Percentiles rank a stretch among this genome's conserved stretches.
Conservation (phyloP, 2,113 vertebrate species). For the Edolisoma coerulescens region DNA sequence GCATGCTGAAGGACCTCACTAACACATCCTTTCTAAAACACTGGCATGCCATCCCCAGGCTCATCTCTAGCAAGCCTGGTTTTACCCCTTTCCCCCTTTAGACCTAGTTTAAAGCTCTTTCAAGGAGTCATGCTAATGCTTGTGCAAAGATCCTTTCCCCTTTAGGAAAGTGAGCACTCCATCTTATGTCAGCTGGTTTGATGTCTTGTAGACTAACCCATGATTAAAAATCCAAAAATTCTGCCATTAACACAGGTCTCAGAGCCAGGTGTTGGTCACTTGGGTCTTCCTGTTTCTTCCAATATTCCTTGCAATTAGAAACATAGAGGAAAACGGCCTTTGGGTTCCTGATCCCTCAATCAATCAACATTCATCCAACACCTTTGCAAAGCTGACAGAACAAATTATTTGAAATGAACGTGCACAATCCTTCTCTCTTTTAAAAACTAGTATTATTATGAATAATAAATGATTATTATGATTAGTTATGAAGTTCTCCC, state of each 20-base stretch:
- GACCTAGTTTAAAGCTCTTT: background rate
- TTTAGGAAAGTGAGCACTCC: background rate
- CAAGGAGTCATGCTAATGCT: background rate
- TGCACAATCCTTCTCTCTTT: background rate
- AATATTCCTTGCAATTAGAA: background rate
- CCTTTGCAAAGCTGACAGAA: background rate
- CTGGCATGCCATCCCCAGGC: too few species aligned
- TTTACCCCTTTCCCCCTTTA: background rate
- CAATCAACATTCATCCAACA: background rate
- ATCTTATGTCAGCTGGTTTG: rapidly evolving
- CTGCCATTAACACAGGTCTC: background rate
- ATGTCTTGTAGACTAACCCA: background rate
- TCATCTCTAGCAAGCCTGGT: background rate
- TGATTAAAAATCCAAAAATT: background rate
- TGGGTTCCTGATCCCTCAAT: background rate
- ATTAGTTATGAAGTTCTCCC: background rate
- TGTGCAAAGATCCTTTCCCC: background rate
- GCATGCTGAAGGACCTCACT: background rate
- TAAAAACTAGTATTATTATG: background rate
- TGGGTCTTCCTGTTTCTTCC: background rate
- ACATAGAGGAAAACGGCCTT: rapidly evolving
- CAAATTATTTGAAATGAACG: background rate
- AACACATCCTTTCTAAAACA: background rate
- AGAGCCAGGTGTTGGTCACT: background rate
- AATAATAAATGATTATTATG: background rate